Evolutionary conservation across 2,888 invertebrate species (phyloP), one percentile per base, ranked within the genome.

Genomic region (Leptopilina drosophilae): DNA sequence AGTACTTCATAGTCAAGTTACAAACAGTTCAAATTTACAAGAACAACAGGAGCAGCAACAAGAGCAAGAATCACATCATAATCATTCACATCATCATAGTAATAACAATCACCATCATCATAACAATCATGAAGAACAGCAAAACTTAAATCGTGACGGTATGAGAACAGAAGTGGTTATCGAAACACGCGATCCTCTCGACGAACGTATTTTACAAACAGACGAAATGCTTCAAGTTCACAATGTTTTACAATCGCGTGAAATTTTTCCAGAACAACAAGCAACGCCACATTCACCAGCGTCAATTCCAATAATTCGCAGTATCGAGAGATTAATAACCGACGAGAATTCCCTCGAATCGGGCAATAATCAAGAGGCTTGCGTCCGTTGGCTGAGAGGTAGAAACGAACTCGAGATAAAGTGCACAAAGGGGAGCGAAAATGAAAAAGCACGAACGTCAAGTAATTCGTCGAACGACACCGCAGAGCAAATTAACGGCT

Each of bases 401-500:
- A 80, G 81, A 33, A 87, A 81, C 75, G 65, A 79, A 33, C 79
- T 82, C 2, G 77, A 82, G 15, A 69, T 78, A 65, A 86, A 85
- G 56, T 78, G 78, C 40, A 53, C 65, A 62, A 80, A 84, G n/a
- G 79, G 8, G 26, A 77, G 9, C 76, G 80, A 64, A 14, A 80
- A 15, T 1, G 49, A 49, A 0, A 82, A 81, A 20, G 15, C 76
- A 15, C 81, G 4, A 49, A 8, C 42, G 1, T 42, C 42, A 8
- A 42, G 42, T 42, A 8, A 42, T 42, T 42, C 42, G 42, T 42
- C 8, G 42, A 42, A 8, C 1, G 42, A 42, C 8, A 42, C 7
- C 42, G 1, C 42, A 1, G 53, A n/a, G n/a, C 78, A 56, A 20
- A 65, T 56, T 0, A 73, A 73, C 11, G 73, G 73, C 1, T 56